Evolutionary conservation across 1,140 invertebrate species (phyloP), one percentile per base, ranked within the genome.

Genomic region (Diorhabda elongata): DNA sequence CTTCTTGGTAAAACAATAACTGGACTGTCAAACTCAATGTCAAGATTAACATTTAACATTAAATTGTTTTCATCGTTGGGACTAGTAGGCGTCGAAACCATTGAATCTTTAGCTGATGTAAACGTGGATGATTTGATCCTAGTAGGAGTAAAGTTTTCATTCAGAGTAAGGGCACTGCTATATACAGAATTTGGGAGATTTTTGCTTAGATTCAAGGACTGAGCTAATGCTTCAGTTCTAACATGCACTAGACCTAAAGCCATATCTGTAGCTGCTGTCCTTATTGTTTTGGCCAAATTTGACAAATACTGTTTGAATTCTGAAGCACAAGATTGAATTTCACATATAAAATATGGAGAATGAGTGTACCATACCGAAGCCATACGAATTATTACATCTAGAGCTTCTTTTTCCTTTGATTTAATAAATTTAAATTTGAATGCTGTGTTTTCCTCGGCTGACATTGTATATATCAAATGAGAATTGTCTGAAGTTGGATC

Each of bases 321-420:
- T 6, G 89, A 88, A 9, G 91, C 88, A 81, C 95, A 97, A 2
- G 91, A 92, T 71, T 89, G 87, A 42, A 98, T 81, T 80, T 98
- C 95, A n/a, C 88, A 86, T 9, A 98, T 84, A 76, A 97, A 88
- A 67, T 90, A 86, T 1, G 93, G 90, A 44, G 92, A 95, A 81
- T 98, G 96, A 2, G 93, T 94, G 81, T 98, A 98, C 85, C 92
- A 95, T 47, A 98, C 90, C 52, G 95, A 96, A 0, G 94, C 96
- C 86, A 98, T 91, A 68, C 90, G 86, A 63, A 97, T 83, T 0
- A 78, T 82, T 1, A 86, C 76, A 56, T 83, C 78, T 0, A 81
- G 81, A 2, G 72, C 3, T 78, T 84, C 71, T 68, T 76, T 71
- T 4, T 71, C 70, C 47, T 73, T 61, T 75, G 77, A 82, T 76